phyloP scores from a whole-genome alignment of 2,113 vertebrate species.

The Mixornis gularis region DNA sequence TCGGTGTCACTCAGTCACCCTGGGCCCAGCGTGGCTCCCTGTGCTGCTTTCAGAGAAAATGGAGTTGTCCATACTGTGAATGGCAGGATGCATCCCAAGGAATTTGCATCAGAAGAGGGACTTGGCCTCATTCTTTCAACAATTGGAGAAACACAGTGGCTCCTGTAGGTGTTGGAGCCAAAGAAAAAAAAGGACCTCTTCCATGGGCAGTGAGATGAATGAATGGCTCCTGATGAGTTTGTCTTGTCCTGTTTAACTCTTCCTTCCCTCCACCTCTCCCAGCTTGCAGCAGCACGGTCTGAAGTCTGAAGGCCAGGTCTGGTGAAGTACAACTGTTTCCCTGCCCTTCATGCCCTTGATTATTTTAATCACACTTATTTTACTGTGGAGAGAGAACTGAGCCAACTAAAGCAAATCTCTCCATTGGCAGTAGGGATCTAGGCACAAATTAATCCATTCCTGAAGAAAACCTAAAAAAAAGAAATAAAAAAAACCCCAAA shows the following conservation, averaged over 20 bases:
- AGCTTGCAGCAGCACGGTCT: background rate
- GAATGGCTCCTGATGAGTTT: background rate
- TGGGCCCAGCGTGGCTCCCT: background rate
- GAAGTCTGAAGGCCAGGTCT: background rate
- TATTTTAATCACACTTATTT: background rate
- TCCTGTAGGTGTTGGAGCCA: background rate
- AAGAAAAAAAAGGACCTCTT: background rate
- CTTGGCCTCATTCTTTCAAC: constrained; percentile 32
- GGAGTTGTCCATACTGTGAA: background rate
- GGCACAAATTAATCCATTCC: background rate
- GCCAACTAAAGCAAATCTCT: background rate
- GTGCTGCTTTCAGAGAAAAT: constrained; percentile 28
- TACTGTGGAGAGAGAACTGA: background rate
- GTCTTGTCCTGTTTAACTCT: background rate
- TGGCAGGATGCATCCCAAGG: background rate
- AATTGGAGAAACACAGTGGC: background rate
- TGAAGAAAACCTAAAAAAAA: background rate
- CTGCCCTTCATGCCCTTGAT: background rate
- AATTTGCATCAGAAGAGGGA: constrained; percentile 47
- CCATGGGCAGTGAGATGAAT: background rate
- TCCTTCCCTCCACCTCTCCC: background rate
- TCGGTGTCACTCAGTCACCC: background rate
- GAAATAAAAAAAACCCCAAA: background rate
- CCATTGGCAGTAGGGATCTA: background rate
- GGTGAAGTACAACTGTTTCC: background rate